A percentile compares a stretch with the other conserved stretches of the same genome.
These are phyloP conservation scores for Mycetomoellerius zeteki DNA, from an alignment of 1,140 invertebrate species.

Conservation along the genomic window DNA sequence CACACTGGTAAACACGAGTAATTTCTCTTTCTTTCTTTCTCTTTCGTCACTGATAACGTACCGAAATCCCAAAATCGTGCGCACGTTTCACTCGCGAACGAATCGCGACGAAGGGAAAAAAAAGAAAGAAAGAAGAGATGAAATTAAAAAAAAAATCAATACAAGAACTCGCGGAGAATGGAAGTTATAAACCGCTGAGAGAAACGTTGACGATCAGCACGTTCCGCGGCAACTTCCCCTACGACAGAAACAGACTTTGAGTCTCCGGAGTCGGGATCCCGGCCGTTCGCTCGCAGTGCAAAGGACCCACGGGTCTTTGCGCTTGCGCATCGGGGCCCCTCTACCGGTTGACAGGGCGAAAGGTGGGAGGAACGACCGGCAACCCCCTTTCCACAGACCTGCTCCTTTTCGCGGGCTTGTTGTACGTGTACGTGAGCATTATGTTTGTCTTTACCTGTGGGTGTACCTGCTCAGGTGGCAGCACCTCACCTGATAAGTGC, in stretches of 20 bases:
- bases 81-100: conserved; percentile 69
- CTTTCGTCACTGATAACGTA: conserved; percentile 38
- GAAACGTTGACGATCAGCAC: conserved; percentile 64
- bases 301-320: conserved; percentile 67
- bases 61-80: conserved; percentile 38
- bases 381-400: conserved; percentile 70
- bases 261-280: conserved; percentile 75
- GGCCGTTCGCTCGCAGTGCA: conserved; percentile 22
- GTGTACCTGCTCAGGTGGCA: conserved; percentile 81
- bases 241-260: conserved; percentile 81
- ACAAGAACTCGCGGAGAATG: conserved; percentile 35
- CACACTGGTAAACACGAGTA: conserved; percentile 73
- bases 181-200: conserved; percentile 51
- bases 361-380: conserved; percentile 59
- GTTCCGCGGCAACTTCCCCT: conserved; percentile 78
- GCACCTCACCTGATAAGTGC: conserved; percentile 75
- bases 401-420: conserved; percentile 57
- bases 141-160: not conserved
- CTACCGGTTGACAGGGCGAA: conserved; percentile 21
- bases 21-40: conserved; percentile 21
- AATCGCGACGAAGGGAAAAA: conserved; percentile 28
- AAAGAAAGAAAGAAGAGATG: conserved; percentile 29
- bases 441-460: conserved; percentile 71
- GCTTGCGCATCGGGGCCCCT: conserved; percentile 71
- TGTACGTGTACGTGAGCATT: not conserved